Evolutionary conservation across 2,113 vertebrate genomes (phyloP).

Genomic region (Empidonax traillii): DNA sequence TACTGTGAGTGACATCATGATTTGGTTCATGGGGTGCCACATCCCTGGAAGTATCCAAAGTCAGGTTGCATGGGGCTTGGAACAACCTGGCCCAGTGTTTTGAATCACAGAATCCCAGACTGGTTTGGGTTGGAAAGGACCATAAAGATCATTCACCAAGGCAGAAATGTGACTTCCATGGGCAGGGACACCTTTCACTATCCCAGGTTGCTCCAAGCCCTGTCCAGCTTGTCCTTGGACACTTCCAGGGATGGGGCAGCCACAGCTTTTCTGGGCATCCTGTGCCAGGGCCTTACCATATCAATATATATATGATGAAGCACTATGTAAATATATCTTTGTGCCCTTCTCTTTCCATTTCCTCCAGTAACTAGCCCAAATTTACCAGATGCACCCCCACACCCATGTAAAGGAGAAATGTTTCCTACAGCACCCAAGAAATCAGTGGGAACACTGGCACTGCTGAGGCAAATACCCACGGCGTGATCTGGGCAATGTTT

Average conservation of each 20-base stretch:
- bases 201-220: neutral
- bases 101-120: neutral
- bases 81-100: neutral
- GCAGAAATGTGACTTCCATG: neutral
- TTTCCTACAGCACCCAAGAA: neutral
- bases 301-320: neutral
- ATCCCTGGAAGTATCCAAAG: neutral
- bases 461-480: fast-evolving
- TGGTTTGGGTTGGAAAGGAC: neutral
- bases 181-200: neutral
- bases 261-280: neutral
- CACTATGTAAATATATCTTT: neutral
- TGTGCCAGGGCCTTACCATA: neutral
- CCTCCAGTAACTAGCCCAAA: neutral
- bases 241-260: neutral
- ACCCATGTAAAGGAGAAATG: neutral
- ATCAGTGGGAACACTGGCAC: too few relatives aligned
- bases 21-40: neutral
- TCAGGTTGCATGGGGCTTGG: neutral
- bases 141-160: neutral
- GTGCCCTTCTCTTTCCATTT: neutral
- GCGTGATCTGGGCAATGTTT: neutral
- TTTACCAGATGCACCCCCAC: neutral
- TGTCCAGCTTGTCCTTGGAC: neutral
- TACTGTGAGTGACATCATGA: fast-evolving